Base-by-base conservation (phyloP, 2,888 invertebrate genomes). In the Lithophane socia region DNA sequence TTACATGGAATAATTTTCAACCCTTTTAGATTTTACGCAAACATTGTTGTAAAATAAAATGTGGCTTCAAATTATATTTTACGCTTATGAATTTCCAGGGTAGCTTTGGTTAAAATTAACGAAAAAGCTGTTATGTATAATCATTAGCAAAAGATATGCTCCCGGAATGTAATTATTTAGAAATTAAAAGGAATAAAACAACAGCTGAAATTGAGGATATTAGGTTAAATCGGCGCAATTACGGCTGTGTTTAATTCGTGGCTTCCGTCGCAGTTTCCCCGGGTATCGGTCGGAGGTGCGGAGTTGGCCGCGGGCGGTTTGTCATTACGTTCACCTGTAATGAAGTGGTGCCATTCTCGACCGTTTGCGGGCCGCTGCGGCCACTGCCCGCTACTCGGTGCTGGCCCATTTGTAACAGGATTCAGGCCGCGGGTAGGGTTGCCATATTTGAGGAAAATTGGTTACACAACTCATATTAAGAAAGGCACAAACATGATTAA, bases 321-420 rank as follows among this genome's bases (percentile, higher is more conserved):
- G 89, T 88, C 88, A 88, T 90, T 91, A 90, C 86, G 79, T 82
- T 85, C 88, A 86, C 88, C 88, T 88, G 88, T 91, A 93, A 93
- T 92, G 91, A 91, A 92, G 90, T 86, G 84, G 88, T 90, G 89
- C 84, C 85, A 89, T 87, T 89, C 83, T 79, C 79, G 79, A 76
- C 69, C 75, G 74, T 72, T 84, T 65, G 82, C 77, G 60, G 80
- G 58, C 58, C 77, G 70, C 66, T 65, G 73, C 49, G 84, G 75
- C 69, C 70, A 77, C 80, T 83, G 73, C 82, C 79, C 75, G 77
- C 54, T 69, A 18, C 68, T 47, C 24, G 47, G 60, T 69, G 67
- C 75, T 72, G 71, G 63, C 58, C 83, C 86, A 89, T 91, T 92
- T 89, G 89, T 91, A 90, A 91, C 90, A 89, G 89, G 90, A 93